Evolutionary conservation across 2,113 vertebrate genomes (phyloP).

Genomic region (Benitochromis conjunctus): DNA sequence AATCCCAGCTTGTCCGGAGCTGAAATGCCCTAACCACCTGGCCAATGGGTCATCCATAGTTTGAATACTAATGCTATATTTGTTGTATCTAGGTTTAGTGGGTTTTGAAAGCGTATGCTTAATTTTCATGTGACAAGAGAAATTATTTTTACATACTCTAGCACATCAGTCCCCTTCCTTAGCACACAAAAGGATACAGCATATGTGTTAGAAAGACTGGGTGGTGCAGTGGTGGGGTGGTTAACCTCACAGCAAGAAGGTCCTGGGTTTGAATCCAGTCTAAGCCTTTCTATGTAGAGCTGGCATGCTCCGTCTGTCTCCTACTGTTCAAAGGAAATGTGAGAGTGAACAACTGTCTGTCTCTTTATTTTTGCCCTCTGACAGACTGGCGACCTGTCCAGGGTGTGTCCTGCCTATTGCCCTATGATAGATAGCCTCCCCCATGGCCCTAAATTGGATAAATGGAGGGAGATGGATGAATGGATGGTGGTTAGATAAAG

Average conservation of each 20-base stretch:
- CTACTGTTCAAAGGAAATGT: background rate
- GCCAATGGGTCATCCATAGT: background rate
- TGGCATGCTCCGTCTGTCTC: background rate
- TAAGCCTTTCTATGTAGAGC: no score
- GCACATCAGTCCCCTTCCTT: background rate
- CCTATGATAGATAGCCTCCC: background rate
- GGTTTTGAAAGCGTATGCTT: background rate
- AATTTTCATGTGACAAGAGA: background rate
- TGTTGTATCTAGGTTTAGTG: background rate
- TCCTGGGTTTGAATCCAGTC: no score
- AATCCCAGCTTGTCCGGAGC: background rate
- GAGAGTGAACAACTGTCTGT: background rate
- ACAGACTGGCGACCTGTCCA: accelerated
- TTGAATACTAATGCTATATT: background rate
- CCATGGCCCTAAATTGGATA: background rate
- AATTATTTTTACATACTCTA: background rate
- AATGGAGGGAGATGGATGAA: background rate
- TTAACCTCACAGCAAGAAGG: no score
- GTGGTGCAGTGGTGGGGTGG: background rate
- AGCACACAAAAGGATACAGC: background rate
- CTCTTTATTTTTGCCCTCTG: background rate
- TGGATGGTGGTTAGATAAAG: background rate
- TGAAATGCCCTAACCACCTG: background rate
- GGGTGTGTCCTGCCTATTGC: background rate
- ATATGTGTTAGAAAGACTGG: background rate